A percentile compares a stretch with the other conserved stretches of the same genome.
Evolutionary conservation across 2,888 invertebrate genomes (phyloP).

Genomic region (Morpho deidamia): DNA sequence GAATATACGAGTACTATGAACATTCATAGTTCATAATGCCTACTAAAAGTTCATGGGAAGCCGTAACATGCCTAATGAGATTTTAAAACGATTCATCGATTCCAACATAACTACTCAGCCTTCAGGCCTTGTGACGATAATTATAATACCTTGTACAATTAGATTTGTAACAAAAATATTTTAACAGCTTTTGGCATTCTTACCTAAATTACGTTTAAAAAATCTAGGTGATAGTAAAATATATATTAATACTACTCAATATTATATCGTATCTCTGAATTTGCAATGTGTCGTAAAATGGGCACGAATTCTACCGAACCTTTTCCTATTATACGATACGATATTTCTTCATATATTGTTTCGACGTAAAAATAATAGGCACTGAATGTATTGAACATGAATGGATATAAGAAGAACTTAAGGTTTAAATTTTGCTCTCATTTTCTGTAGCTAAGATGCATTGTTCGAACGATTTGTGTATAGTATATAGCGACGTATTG

Average conservation of each 20-base stretch:
- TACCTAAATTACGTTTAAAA: constrained; percentile 39
- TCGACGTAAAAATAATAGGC: constrained; percentile 63
- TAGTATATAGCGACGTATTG: too few relatives aligned
- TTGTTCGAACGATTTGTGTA: too few relatives aligned
- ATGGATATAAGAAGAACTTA: constrained; percentile 34
- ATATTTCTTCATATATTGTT: constrained; percentile 26
- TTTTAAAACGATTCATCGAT: neutral
- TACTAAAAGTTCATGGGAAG: too few relatives aligned
- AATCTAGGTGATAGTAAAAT: constrained; percentile 54
- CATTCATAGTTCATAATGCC: too few relatives aligned
- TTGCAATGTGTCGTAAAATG: constrained; percentile 37
- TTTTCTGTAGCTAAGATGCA: too few relatives aligned
- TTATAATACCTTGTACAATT: constrained; percentile 15
- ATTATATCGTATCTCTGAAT: constrained; percentile 70
- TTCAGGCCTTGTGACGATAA: constrained; percentile 5
- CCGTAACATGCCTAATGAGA: neutral
- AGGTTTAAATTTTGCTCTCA: neutral
- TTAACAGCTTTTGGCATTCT: constrained; percentile 15
- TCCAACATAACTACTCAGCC: constrained; percentile 3
- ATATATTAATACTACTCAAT: constrained; percentile 39
- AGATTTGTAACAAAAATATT: constrained; percentile 18
- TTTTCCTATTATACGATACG: constrained; percentile 11
- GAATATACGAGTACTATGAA: too few relatives aligned
- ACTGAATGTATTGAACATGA: constrained; percentile 56
- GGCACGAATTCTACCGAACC: constrained; percentile 34